Conservation (phyloP, 2,113 vertebrate genomes). For the Arenaria interpres region DNA sequence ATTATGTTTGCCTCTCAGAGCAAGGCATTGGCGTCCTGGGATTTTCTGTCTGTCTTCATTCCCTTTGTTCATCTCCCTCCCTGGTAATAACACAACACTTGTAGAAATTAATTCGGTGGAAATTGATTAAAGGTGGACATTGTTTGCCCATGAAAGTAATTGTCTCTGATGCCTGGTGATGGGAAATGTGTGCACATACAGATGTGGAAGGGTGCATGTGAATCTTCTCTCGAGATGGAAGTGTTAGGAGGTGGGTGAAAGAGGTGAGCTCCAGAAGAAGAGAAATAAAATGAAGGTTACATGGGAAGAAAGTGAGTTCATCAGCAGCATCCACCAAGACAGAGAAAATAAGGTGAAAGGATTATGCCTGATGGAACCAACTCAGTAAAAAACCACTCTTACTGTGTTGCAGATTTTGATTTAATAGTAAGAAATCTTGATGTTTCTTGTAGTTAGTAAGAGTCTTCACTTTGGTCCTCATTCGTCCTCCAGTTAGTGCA, state of each 20-base stretch:
- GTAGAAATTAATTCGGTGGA: constrained; percentile 60
- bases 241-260: background rate
- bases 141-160: background rate
- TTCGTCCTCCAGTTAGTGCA: background rate
- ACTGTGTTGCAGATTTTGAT: background rate
- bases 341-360: background rate
- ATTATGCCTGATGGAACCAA: background rate
- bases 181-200: background rate
- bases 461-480: background rate
- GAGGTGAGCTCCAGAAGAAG: background rate
- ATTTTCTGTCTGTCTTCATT: background rate
- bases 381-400: background rate
- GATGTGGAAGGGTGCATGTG: background rate
- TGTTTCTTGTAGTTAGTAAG: background rate
- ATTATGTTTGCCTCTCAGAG: constrained; percentile 23
- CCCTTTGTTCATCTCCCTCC: constrained; percentile 37
- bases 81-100: constrained; percentile 12
- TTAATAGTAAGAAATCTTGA: background rate
- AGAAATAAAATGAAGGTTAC: background rate
- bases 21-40: background rate
- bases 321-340: background rate
- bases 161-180: background rate
- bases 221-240: background rate
- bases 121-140: constrained; percentile 42
- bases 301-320: background rate